phyloP scores from a whole-genome alignment of 2,797 vertebrate species.

The Rhodeus uyekii region DNA sequence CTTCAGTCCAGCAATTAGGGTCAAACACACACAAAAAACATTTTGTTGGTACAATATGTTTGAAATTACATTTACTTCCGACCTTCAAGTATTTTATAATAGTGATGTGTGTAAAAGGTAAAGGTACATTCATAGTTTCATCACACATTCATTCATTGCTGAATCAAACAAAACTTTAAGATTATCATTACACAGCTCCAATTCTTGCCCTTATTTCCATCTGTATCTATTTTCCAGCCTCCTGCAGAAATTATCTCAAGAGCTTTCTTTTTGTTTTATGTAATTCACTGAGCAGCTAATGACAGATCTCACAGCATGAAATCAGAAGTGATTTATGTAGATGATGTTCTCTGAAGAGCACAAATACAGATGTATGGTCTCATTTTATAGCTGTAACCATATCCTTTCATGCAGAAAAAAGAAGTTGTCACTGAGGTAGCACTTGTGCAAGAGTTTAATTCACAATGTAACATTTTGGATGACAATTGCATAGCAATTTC shows the following conservation, averaged over 20 bases:
- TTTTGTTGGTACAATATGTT: not conserved
- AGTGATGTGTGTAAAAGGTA: not conserved
- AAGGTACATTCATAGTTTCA: not conserved
- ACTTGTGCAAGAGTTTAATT: constrained; percentile 3
- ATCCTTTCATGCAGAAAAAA: constrained; percentile 53
- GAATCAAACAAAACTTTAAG: not conserved
- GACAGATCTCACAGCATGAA: constrained; percentile 67
- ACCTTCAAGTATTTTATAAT: not conserved
- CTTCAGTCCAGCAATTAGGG: not conserved
- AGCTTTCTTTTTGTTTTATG: constrained; percentile 64
- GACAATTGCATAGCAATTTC: not conserved
- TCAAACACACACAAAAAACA: not conserved
- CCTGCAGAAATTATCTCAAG: constrained; percentile 19
- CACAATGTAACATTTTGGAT: not conserved
- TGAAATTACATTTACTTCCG: not conserved
- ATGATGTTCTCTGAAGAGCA: constrained; percentile 35
- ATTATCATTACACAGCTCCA: not conserved
- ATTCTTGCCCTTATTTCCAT: not conserved
- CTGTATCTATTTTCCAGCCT: not conserved
- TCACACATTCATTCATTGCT: not conserved
- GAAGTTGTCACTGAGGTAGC: not conserved
- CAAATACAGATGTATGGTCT: constrained; percentile 51
- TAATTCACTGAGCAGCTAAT: constrained; percentile 71
- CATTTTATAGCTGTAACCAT: constrained; percentile 62
- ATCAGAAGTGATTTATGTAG: constrained; percentile 73